These are phyloP conservation scores for Atherinomorus stipes DNA, from an alignment of 2,113 vertebrate species.

Conservation along the genomic window DNA sequence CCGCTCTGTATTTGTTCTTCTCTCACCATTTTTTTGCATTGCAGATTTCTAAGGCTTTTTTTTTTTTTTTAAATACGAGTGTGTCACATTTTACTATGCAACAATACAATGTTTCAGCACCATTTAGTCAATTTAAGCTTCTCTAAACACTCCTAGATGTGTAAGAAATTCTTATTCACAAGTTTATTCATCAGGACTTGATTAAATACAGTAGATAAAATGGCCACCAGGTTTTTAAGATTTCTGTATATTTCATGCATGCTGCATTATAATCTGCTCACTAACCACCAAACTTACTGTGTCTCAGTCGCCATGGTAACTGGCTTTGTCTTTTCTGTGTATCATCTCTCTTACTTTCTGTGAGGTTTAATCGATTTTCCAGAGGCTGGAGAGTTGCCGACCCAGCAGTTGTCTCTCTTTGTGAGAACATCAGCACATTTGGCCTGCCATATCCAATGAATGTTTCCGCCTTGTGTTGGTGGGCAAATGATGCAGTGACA, in stretches of 20 bases:
- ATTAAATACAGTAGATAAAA: background rate
- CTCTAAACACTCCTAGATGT: background rate
- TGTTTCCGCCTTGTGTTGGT: constrained; percentile 38
- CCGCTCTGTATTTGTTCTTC: no score
- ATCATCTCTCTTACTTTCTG: constrained; percentile 39
- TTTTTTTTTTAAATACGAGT: background rate
- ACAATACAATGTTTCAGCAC: background rate
- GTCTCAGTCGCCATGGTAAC: constrained; percentile 62
- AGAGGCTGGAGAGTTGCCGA: constrained; percentile 65
- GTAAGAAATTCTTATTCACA: background rate
- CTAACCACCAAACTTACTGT: constrained; percentile 10
- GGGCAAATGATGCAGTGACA: constrained; percentile 48
- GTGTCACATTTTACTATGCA: constrained; percentile 1
- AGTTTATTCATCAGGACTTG: background rate
- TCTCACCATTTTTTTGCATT: background rate
- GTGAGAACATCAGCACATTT: constrained; percentile 69
- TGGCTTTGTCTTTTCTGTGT: constrained; percentile 44
- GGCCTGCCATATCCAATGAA: constrained; percentile 48
- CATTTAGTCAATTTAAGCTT: constrained; percentile 14
- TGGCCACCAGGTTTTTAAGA: background rate
- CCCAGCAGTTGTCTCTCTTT: constrained; percentile 64
- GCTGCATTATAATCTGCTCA: constrained; percentile 1
- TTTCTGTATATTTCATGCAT: constrained; percentile 21
- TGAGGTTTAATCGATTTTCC: constrained; percentile 67
- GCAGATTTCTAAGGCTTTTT: constrained; percentile 4